A percentile compares a stretch with the other conserved stretches of the same genome.
Evolutionary conservation across 1,140 invertebrate species (phyloP).

Genomic region (Platorchestia sp.): DNA sequence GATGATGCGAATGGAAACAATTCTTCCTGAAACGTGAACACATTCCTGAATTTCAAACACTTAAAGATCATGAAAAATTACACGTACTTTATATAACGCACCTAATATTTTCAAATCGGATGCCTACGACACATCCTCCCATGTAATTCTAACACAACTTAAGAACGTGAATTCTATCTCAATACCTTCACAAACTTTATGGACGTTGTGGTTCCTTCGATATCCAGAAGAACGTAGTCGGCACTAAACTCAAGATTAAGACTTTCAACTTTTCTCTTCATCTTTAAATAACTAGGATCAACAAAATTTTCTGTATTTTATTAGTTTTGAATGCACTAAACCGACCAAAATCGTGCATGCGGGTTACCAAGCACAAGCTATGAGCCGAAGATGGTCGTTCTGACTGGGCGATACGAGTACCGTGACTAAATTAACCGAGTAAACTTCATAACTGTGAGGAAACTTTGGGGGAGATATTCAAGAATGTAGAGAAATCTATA

Average conservation of each 20-base stretch:
- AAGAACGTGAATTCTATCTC: background rate
- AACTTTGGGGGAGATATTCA: background rate
- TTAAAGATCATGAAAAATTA: background rate
- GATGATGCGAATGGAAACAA: conserved; percentile 65
- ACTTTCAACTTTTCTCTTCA: background rate
- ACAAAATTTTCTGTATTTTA: background rate
- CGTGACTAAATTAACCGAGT: background rate
- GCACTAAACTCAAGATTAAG: conserved; percentile 11
- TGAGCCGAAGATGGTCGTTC: background rate
- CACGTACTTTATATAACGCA: background rate
- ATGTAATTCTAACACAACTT: background rate
- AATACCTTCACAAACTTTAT: conserved; percentile 67
- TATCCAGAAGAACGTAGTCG: conserved; percentile 61
- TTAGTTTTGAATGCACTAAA: background rate
- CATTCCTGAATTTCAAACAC: background rate
- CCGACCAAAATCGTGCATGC: background rate
- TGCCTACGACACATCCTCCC: background rate
- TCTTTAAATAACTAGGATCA: background rate
- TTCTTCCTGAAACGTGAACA: conserved; percentile 58
- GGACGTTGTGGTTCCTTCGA: conserved; percentile 65
- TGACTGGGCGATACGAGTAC: background rate
- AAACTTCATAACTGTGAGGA: background rate
- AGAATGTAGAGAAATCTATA: background rate
- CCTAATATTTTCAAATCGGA: background rate
- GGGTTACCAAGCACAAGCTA: background rate